Evolutionary conservation across 2,888 invertebrate genomes (phyloP).

Genomic region (Sicus ferrugineus): DNA sequence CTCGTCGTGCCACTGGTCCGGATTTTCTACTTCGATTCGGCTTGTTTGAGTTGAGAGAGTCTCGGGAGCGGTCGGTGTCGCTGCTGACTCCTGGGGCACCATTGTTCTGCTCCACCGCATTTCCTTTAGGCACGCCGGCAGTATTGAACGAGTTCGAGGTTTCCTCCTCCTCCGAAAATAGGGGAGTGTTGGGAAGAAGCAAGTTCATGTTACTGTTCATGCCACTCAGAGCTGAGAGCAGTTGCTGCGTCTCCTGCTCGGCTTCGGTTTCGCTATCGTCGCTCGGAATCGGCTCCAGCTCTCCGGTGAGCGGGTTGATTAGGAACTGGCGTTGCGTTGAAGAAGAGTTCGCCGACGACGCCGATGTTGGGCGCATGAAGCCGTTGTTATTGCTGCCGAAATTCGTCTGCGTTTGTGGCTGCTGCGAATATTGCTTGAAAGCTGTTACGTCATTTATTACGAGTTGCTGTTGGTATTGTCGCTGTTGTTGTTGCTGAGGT

Average conservation of each 20-base stretch:
- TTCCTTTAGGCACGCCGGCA: conserved; percentile 66
- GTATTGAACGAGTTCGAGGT: conserved; percentile 66
- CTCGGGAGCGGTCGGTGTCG: conserved; percentile 64
- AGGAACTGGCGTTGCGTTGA: conserved; percentile 77
- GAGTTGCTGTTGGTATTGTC: conserved; percentile 21
- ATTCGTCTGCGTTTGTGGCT: conserved; percentile 36
- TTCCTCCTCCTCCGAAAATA: conserved; percentile 61
- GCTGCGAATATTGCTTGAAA: conserved; percentile 27
- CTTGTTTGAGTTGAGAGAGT: conserved; percentile 67
- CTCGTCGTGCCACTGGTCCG: conserved; percentile 14
- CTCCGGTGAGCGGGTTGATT: conserved; percentile 88
- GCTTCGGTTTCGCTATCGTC: conserved; percentile 73
- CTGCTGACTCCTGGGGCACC: conserved; percentile 65
- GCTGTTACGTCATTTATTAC: background rate
- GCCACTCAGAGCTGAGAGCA: conserved; percentile 21
- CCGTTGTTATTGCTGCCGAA: conserved; percentile 28
- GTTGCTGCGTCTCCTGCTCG: conserved; percentile 58
- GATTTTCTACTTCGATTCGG: conserved; percentile 49
- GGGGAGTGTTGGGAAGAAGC: conserved; percentile 46
- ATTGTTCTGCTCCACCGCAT: conserved; percentile 63
- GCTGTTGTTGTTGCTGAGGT: conserved; percentile 16
- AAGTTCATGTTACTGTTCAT: conserved; percentile 33
- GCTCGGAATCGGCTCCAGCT: conserved; percentile 81
- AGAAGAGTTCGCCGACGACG: conserved; percentile 30
- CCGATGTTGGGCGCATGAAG: conserved; percentile 37